Percentiles rank a stretch among this genome's conserved stretches.
Evolutionary conservation across 2,113 vertebrate genomes (phyloP).

Genomic region (Agelaius phoeniceus): DNA sequence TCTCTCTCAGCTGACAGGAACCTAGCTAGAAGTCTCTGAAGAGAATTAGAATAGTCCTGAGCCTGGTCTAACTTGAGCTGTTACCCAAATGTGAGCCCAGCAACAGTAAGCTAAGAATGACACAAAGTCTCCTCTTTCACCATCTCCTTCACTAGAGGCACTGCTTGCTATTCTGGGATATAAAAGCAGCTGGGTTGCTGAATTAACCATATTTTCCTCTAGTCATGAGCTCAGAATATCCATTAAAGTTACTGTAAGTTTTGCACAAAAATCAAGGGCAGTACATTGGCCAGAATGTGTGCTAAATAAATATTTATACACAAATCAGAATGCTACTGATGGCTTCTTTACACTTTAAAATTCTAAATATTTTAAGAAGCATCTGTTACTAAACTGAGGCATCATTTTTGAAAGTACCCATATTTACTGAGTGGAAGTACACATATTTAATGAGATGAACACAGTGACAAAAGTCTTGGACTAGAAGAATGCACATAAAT

Average conservation of each 20-base stretch:
- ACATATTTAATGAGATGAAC: conserved; percentile 66
- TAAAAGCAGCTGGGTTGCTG: conserved; percentile 53
- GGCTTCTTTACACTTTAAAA: conserved; percentile 72
- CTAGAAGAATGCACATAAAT: conserved; percentile 47
- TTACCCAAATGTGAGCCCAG: conserved; percentile 9
- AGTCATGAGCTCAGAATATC: conserved; percentile 53
- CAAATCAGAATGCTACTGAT: conserved; percentile 71
- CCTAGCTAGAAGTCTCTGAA: background rate
- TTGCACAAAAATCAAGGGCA: conserved; percentile 63
- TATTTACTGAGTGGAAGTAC: conserved; percentile 61
- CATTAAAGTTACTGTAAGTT: conserved; percentile 56
- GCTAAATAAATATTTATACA: conserved; percentile 75
- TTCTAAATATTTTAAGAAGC: conserved; percentile 75
- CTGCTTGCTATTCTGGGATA: conserved; percentile 47
- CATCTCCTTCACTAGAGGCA: conserved; percentile 19
- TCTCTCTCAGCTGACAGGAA: background rate
- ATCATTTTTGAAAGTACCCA: conserved; percentile 65
- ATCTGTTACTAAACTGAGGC: conserved; percentile 70
- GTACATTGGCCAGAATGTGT: conserved; percentile 71
- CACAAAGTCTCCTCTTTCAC: background rate
- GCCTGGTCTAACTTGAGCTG: background rate
- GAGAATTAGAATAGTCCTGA: background rate
- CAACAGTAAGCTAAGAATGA: conserved; percentile 20
- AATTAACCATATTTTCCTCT: conserved; percentile 60
- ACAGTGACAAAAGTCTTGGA: conserved; percentile 49